Conservation (phyloP, 1,140 invertebrate genomes). For the Drosophila pectinifera region DNA sequence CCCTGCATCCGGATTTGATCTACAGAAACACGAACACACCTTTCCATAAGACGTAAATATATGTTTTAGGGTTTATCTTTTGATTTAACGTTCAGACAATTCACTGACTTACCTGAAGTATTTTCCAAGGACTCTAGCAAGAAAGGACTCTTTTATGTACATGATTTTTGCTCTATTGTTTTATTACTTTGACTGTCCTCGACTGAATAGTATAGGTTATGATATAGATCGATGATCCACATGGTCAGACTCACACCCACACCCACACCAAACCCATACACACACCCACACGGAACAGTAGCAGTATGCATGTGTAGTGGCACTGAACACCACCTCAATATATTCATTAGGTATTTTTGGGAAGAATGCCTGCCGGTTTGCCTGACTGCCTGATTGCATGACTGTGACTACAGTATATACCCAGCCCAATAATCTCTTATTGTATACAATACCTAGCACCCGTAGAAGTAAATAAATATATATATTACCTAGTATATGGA, state of each 20-base stretch:
- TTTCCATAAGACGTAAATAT: not conserved
- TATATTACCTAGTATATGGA: conserved; percentile 31
- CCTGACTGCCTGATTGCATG: conserved; percentile 74
- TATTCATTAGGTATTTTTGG: conserved; percentile 33
- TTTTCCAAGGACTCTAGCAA: not conserved
- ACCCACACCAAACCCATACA: conserved; percentile 16
- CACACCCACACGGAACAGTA: conserved; percentile 32
- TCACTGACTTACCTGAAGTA: conserved; percentile 2
- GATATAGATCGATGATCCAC: not conserved
- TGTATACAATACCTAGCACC: conserved; percentile 41
- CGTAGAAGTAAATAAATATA: conserved; percentile 28
- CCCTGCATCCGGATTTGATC: conserved; percentile 35
- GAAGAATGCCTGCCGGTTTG: conserved; percentile 64
- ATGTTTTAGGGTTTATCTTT: not conserved
- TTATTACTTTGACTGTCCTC: conserved; percentile 16
- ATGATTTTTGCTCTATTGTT: not conserved
- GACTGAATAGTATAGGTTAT: conserved; percentile 12
- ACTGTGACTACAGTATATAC: conserved; percentile 46
- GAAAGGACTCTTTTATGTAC: not conserved
- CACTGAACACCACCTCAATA: conserved; percentile 30
- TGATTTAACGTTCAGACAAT: not conserved
- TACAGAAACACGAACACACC: not conserved
- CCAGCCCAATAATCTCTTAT: conserved; percentile 16
- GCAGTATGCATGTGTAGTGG: conserved; percentile 65
- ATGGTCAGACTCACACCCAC: conserved; percentile 2